A percentile compares a stretch with the other conserved stretches of the same genome.
Conservation (phyloP, 2,888 invertebrate genomes). For the Drosophila longiperda region DNA sequence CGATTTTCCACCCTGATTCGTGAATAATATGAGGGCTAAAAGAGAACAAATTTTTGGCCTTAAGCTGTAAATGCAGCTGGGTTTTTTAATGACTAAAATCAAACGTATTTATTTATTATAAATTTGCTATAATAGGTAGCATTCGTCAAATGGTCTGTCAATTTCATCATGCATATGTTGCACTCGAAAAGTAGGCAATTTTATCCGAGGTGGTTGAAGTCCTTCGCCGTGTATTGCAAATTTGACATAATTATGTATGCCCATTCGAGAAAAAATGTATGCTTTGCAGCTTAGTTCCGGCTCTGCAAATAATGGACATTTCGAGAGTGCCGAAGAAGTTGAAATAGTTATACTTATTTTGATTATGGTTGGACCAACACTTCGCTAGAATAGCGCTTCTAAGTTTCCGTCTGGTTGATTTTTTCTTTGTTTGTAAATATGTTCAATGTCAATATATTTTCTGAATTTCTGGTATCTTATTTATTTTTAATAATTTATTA, state of each 20-base stretch:
- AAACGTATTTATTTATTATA: neutral
- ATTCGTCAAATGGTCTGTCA: neutral
- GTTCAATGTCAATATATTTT: neutral
- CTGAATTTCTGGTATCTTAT: neutral
- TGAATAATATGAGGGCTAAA: neutral
- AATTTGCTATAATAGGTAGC: neutral
- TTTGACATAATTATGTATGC: neutral
- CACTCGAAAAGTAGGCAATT: neutral
- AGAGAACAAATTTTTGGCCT: neutral
- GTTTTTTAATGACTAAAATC: neutral
- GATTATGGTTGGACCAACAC: neutral
- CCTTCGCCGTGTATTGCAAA: neutral
- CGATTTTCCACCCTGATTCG: slow-evolving; percentile 2
- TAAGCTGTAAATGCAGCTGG: slow-evolving; percentile 1
- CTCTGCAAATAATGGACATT: neutral
- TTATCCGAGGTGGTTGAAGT: neutral
- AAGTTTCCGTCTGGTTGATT: neutral
- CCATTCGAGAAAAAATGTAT: neutral
- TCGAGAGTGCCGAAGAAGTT: neutral
- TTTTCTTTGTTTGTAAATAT: neutral
- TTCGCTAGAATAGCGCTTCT: neutral
- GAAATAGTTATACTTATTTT: neutral
- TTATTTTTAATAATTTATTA: neutral
- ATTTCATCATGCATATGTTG: neutral
- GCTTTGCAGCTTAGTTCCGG: neutral